Base-by-base conservation (phyloP, 2,888 invertebrate genomes). In the Eugnorisma glareosa region DNA sequence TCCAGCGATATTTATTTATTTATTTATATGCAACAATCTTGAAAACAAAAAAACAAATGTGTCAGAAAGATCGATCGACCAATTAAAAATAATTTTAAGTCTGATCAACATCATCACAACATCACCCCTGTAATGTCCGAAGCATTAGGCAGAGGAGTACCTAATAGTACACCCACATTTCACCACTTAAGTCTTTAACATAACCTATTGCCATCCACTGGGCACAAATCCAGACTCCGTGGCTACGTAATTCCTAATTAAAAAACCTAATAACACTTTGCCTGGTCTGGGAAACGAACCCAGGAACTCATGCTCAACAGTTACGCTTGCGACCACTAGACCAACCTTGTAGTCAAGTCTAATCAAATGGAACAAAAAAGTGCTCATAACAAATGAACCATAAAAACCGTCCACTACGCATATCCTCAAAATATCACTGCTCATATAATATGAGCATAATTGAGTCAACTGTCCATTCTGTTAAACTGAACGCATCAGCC, bases 381-480 rank as follows among this genome's bases (percentile, higher is more conserved):
- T 31, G 21, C 31, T 37, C 51, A 67, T 77, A 77, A 70, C 45
- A 57, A 69, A 43, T 78, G 69, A 70, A 63, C 54, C 67, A 61
- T 75, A 24, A 68, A 74, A 63, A 11, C 13, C 57, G 13, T n/a
- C 0, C 15, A 61, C 51, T 28, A 68, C 24, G 24, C 63, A 59
- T 66, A 45, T 75, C 18, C 72, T 64, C 72, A 71, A 81, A 86
- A 84, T 90, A 89, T 86, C 88, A 88, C 70, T 86, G 82, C 81
- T 84, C 81, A 86, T 88, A 86, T 86, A 89, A 90, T 87, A 88
- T 85, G 81, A 83, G 86, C 83, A 90, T 93, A 94, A 94, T 94
- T 95, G 95, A 94, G 91, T 90, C 88, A 90, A 91, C 88, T 90
- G 92, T 89, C 90, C 90, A 88, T 90, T 88, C 89, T 87, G 89